Percentiles rank a stretch among this genome's conserved stretches.
These are phyloP conservation scores for Novumbra hubbsi DNA, from an alignment of 2,797 vertebrate species.

Conservation along the genomic window DNA sequence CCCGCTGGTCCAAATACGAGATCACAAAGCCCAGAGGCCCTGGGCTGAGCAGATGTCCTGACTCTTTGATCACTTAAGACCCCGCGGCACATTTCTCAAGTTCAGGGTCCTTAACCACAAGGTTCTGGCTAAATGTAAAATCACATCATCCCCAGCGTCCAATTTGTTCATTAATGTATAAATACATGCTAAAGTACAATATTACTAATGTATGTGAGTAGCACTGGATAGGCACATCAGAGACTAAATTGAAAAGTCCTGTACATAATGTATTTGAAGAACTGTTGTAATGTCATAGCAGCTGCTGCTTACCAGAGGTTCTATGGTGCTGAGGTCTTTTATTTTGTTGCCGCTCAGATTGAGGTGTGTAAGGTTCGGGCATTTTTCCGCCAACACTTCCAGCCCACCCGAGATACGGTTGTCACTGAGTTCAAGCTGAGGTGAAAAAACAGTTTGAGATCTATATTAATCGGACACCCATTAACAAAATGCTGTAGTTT, in stretches of 20 bases:
- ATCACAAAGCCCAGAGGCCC: too few relatives aligned
- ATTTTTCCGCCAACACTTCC: conserved; percentile 97
- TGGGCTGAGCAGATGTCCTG: too few relatives aligned
- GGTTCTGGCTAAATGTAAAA: too few relatives aligned
- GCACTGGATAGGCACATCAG: too few relatives aligned
- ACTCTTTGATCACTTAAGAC: too few relatives aligned
- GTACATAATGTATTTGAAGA: background rate
- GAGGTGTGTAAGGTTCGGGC: conserved; percentile 97
- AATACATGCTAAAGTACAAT: too few relatives aligned
- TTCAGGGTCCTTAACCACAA: too few relatives aligned
- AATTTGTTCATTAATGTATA: too few relatives aligned
- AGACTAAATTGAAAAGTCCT: background rate
- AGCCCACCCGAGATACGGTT: conserved; percentile 99
- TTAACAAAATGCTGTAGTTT: background rate
- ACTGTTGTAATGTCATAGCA: background rate
- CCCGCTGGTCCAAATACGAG: too few relatives aligned
- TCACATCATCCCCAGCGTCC: too few relatives aligned
- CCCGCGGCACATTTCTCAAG: too few relatives aligned
- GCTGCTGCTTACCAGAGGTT: conserved; percentile 87
- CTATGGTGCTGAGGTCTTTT: conserved; percentile 99
- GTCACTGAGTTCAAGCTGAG: conserved; percentile 95
- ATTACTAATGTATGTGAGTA: too few relatives aligned
- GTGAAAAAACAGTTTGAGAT: conserved; percentile 25
- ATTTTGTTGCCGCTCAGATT: conserved; percentile 99
- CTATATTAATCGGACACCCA: conserved; percentile 25